Conservation (phyloP, 2,113 vertebrate genomes). For the Lontra canadensis region DNA sequence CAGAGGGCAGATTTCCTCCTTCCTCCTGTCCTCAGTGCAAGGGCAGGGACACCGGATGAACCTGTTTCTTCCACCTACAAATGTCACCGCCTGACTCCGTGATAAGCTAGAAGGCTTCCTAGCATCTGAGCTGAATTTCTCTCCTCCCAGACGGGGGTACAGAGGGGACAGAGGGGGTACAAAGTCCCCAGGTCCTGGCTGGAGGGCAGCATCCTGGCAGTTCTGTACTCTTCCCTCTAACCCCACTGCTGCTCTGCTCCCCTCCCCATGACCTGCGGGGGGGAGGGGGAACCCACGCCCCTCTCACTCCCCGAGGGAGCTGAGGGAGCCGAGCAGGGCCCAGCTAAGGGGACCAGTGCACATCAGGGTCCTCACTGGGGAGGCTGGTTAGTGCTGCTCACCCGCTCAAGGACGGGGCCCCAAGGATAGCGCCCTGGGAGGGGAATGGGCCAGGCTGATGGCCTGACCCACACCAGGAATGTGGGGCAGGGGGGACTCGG, state of each 20-base stretch:
- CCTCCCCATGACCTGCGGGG: neutral
- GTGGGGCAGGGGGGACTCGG: neutral
- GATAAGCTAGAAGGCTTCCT: neutral
- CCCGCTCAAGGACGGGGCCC: neutral
- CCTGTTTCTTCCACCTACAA: conserved; percentile 39
- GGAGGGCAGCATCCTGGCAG: neutral
- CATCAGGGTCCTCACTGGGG: neutral
- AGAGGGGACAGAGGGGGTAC: neutral
- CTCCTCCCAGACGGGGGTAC: neutral
- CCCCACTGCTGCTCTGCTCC: neutral
- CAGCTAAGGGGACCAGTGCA: rapidly evolving
- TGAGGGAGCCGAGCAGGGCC: neutral
- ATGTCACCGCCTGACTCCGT: neutral
- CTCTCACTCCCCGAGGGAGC: neutral
- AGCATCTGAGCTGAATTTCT: neutral
- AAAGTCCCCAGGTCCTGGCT: neutral
- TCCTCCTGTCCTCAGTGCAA: neutral
- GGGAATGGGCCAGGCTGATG: neutral
- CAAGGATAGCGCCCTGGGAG: rapidly evolving
- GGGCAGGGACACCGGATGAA: neutral
- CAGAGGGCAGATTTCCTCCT: neutral
- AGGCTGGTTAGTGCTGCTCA: rapidly evolving
- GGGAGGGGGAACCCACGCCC: neutral
- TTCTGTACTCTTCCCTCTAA: neutral
- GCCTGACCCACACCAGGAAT: neutral